Base-by-base conservation (phyloP, 2,888 invertebrate species). In the Epistrophe eligans region DNA sequence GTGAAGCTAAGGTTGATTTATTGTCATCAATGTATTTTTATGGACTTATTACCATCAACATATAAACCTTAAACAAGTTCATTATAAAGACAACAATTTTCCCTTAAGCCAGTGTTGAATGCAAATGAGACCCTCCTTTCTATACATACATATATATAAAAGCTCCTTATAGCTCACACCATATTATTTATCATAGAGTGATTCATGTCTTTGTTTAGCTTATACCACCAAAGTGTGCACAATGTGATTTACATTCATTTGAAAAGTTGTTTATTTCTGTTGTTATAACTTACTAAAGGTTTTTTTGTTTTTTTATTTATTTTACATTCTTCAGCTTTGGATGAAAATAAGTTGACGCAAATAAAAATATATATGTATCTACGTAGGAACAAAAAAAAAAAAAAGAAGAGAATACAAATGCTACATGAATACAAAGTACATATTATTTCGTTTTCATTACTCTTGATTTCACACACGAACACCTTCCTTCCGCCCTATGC, bases 311-410 rank as follows among this genome's bases (percentile, higher is more conserved):
- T 24, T 2, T 24, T 24, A 2, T 24, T 15, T 58, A 35, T 35
- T 38, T 60, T 7, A 19, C 11, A n/a, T 15, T 13, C 8, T 19
- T 60, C 13, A n/a, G 6, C 17, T 43, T 43, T 4, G 24, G 11
- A 64, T 66, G 11, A 62, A 80, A 77, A 77, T 72, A 67, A 77
- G 72, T 71, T 76, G 43, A 32, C 28, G n/a, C 60, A 81, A 70
- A 81, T 84, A 82, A 81, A 81, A 57, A 38, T 24, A 80, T 81
- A 73, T 73, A n/a, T n/a, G n/a, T n/a, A n/a, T n/a, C n/a, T n/a
- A n/a, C n/a, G n/a, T n/a, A n/a, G n/a, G n/a, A n/a, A n/a, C n/a
- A n/a, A n/a, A n/a, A n/a, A n/a, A n/a, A n/a, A 58, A 32, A 40
- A 19, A 50, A 8, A 19, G 5, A 67, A 17, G 60, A 24, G 24